Evolutionary conservation across 2,113 vertebrate genomes (phyloP), one percentile per base, ranked within the genome.

Genomic region (Carassius auratus): DNA sequence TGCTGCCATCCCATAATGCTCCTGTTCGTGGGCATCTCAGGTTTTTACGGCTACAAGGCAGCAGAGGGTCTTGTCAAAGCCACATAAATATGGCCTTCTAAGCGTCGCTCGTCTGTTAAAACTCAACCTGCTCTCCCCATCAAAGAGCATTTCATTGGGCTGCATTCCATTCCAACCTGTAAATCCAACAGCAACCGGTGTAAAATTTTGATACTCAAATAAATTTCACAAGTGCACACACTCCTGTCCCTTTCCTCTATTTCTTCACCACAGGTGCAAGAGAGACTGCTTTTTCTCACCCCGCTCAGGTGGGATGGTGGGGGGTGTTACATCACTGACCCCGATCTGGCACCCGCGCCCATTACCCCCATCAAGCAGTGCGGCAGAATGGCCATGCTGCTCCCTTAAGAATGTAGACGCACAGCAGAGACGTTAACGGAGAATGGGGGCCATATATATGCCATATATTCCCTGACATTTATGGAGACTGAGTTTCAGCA

Each of bases 141-240:
- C 92, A 94, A 93, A 94, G 92, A 76, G 21, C 84, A 86, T 92
- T 94, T 93, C 91, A 93, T 90, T 91, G 91, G 88, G 84, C 86
- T 86, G 75, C 92, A 94, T 94, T 95, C 92, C 93, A 91, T 85
- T 91, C 86, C 61, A 78, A 94, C 91, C 93, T 90, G 90, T 94
- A 93, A 94, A 94, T 94, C 92, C 92, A 91, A 89, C 79, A 86
- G 91, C 91, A 93, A 93, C 90, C 84, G 76, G 84, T 82, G 89
- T 92, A 91, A 95, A 93, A 94, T 89, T 83, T 87, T 86, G 69
- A 92, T 91, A 91, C 88, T 85, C 91, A 94, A 92, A 94, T 93
- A 93, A 93, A 93, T 93, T 91, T 92, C 90, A 91, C 90, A 89
- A 90, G 86, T 91, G 87, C 89, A 86, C 86, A 62, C 86, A 81